Evolutionary conservation across 1,140 invertebrate genomes (phyloP).

Genomic region (Euborellia annulipes): DNA sequence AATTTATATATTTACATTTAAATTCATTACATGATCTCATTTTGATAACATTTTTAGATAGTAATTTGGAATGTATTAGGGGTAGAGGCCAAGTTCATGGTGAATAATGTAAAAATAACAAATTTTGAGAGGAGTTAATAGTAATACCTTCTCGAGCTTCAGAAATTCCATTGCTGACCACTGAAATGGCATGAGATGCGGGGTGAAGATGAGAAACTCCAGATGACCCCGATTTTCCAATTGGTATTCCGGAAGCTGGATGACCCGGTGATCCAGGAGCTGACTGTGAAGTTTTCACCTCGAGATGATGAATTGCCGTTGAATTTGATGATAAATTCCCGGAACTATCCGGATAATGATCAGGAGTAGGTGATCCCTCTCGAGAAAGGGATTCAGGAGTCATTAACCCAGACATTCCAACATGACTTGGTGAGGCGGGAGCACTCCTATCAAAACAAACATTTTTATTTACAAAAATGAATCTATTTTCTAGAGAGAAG

Average conservation of each 20-base stretch:
- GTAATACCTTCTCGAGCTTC: constrained; percentile 5
- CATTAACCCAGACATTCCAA: constrained; percentile 65
- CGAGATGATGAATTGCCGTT: constrained; percentile 9
- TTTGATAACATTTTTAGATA: no score
- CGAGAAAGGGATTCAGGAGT: constrained; percentile 77
- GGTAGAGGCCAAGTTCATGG: no score
- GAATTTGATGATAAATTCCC: constrained; percentile 11
- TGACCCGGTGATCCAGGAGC: constrained; percentile 50
- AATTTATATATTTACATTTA: no score
- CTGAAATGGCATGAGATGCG: neutral
- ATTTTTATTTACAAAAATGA: no score
- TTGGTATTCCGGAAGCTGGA: constrained; percentile 13
- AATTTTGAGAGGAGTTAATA: no score
- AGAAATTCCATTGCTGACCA: constrained; percentile 10
- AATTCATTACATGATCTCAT: no score
- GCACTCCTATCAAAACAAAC: no score
- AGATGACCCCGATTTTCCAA: neutral
- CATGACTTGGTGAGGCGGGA: constrained; percentile 82
- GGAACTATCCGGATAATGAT: constrained; percentile 37
- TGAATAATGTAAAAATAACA: no score
- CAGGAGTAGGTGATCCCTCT: constrained; percentile 61
- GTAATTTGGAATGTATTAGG: no score
- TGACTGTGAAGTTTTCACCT: constrained; percentile 43
- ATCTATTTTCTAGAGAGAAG: no score
- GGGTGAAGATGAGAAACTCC: neutral